phyloP scores from a whole-genome alignment of 1,140 invertebrate genomes.

The Drosophila hydei region DNA sequence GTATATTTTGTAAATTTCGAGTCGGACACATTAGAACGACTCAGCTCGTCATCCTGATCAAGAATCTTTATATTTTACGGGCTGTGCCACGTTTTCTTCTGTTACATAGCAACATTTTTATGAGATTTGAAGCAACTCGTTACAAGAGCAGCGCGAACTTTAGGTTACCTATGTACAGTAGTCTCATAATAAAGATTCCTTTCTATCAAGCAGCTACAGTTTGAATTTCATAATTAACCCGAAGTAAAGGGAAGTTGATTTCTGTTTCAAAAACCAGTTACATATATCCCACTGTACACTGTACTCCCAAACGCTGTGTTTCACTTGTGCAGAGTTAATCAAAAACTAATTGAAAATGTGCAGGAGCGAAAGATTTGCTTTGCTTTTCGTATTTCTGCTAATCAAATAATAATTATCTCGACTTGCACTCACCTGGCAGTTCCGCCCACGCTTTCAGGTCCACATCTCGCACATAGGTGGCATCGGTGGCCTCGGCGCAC shows the following conservation, averaged over 20 bases:
- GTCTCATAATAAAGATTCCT: no score
- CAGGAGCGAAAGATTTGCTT: neutral
- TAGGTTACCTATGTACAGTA: no score
- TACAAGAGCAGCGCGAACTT: neutral
- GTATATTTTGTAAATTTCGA: no score
- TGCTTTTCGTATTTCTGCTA: neutral
- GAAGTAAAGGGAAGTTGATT: neutral
- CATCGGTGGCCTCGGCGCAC: slow-evolving; percentile 90
- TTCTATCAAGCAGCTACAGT: no score
- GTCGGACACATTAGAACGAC: no score
- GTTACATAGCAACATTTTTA: neutral
- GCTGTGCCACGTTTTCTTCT: no score
- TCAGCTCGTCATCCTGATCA: neutral
- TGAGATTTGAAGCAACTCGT: neutral
- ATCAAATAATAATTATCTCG: neutral
- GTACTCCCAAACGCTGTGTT: neutral
- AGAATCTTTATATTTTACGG: no score
- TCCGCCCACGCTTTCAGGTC: slow-evolving; percentile 92
- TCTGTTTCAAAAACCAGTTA: neutral
- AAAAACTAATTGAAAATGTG: neutral
- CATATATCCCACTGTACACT: neutral
- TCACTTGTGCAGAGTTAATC: neutral
- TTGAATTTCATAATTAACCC: no score
- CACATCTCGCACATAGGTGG: slow-evolving; percentile 90
- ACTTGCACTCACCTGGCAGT: slow-evolving; percentile 87